A percentile compares a stretch with the other conserved stretches of the same genome.
phyloP scores from a whole-genome alignment of 2,888 invertebrate species.

The Volucella bombylans region DNA sequence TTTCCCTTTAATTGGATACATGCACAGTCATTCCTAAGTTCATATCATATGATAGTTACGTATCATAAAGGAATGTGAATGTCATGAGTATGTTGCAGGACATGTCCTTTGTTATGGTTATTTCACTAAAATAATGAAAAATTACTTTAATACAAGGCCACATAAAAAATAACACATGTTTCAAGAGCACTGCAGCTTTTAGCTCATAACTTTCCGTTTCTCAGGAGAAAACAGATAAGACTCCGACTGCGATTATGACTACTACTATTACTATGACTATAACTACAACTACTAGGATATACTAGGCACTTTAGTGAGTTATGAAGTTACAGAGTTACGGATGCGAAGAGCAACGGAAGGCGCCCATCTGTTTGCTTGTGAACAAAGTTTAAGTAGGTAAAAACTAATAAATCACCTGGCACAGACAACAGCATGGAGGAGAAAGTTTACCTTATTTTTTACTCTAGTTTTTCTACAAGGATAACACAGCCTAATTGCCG shows the following conservation, averaged over 20 bases:
- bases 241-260: constrained; percentile 3
- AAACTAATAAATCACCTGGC: constrained; percentile 66
- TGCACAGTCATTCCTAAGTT: background rate
- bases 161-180: constrained; percentile 36
- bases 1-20: constrained; percentile 50
- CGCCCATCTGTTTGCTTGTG: constrained; percentile 58
- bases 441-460: background rate
- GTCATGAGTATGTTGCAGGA: constrained; percentile 10
- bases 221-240: background rate
- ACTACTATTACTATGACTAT: constrained; percentile 6
- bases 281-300: constrained; percentile 1
- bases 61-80: background rate
- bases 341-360: background rate
- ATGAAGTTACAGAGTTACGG: constrained; percentile 32
- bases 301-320: constrained; percentile 35
- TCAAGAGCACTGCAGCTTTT: constrained; percentile 1
- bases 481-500: constrained; percentile 33
- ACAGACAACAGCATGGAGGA: constrained; percentile 22
- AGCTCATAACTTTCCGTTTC: constrained; percentile 21
- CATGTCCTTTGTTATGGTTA: constrained; percentile 20
- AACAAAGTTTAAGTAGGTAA: constrained; percentile 59
- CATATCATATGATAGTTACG: too few species aligned
- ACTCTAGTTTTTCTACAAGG: background rate
- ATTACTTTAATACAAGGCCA: constrained; percentile 26
- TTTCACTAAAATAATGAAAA: constrained; percentile 58